Evolutionary conservation across 2,888 invertebrate species (phyloP).

Genomic region (Melinopterus prodromus): DNA sequence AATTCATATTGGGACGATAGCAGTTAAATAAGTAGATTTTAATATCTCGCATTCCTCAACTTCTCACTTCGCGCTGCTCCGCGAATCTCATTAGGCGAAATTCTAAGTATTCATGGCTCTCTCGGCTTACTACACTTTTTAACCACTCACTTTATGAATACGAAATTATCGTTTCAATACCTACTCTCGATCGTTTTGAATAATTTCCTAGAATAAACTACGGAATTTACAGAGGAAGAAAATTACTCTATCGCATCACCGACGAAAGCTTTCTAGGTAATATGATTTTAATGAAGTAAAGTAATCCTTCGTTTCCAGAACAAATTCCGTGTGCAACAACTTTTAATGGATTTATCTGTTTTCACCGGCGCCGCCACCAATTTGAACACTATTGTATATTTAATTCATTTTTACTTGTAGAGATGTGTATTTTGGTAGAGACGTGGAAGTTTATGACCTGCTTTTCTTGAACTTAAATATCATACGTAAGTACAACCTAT

Average conservation of each 20-base stretch:
- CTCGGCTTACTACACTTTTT: background rate
- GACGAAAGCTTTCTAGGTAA: background rate
- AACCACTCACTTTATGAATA: background rate
- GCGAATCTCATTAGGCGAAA: background rate
- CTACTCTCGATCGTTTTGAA: background rate
- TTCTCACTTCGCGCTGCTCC: background rate
- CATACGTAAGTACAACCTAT: no score
- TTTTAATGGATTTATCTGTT: no score
- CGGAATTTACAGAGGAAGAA: background rate
- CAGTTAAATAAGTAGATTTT: background rate
- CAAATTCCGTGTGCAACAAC: no score
- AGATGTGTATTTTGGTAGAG: no score
- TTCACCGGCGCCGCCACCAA: no score
- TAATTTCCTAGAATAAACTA: background rate
- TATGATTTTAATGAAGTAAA: background rate
- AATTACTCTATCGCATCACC: background rate
- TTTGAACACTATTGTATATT: no score
- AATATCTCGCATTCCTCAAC: background rate
- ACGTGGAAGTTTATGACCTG: no score
- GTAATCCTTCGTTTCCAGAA: background rate
- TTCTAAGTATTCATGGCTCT: background rate
- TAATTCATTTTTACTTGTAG: no score
- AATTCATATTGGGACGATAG: background rate
- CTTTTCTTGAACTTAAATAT: no score
- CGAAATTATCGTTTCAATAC: background rate